Base-by-base conservation (phyloP, 2,797 vertebrate species). In the Channa striata region DNA sequence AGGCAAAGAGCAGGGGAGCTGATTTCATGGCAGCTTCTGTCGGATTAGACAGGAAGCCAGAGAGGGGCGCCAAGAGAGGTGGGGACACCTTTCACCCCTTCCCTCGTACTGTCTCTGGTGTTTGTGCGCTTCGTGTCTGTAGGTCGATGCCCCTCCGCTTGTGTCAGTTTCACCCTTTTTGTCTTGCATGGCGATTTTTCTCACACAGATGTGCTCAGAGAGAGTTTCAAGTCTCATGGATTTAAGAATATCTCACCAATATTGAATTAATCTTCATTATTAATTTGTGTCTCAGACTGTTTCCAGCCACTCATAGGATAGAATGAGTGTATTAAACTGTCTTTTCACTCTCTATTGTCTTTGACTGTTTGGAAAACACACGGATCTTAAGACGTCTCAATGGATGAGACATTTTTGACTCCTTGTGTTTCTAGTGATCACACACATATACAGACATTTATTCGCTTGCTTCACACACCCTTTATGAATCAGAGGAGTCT, bases 21-120 rank as follows among this genome's bases (percentile, higher is more conserved):
- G 87, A 87, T 91, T 93, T 89, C 86, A 91, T 80, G 86, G 88
- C 71, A 67, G 89, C 87, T 87, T 90, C 87, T 78, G 77, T 72
- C 57, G 54, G 83, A 92, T 93, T 89, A 92, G 78, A 83, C 79
- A 66, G 72, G 69, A 86, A 87, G 72, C 74, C 48, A 68, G 59
- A 79, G 84, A 81, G 37, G 20, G 52, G 23, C 68, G 82, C 72
- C 75, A 79, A 49, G 54, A 85, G 68, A 79, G 67, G 77, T 62
- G 66, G 57, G 67, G 63, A 83, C 75, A 90, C 80, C 86, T 82
- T 86, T 87, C 54, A 73, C 81, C 78, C 74, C 46, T 44, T 74
- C 63, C 40, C 33, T 51, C 64, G 72, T 54, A 53, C 61, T 1
- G 25, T 69, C 71, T 67, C 54, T 5, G 36, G 47, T 76, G 70